phyloP scores from a whole-genome alignment of 1,140 invertebrate genomes.

The Magallana angulata region DNA sequence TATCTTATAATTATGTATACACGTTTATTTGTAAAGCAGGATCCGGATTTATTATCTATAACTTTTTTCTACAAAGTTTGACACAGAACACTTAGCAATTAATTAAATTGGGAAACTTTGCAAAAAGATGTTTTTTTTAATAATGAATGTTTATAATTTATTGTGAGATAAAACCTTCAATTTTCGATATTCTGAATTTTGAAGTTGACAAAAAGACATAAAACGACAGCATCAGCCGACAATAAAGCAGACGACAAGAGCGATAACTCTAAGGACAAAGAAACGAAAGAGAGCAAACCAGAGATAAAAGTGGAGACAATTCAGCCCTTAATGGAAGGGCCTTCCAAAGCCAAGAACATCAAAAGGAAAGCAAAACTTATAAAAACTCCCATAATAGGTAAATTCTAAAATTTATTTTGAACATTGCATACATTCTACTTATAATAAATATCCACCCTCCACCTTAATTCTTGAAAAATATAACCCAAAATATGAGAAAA shows the following conservation, averaged over 20 bases:
- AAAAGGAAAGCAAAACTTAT: constrained; percentile 48
- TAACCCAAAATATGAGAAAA: too few relatives aligned
- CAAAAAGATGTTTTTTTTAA: too few relatives aligned
- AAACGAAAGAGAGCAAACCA: neutral
- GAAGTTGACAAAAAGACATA: constrained; percentile 49
- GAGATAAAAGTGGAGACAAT: neutral
- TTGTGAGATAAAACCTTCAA: too few relatives aligned
- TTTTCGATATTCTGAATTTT: neutral
- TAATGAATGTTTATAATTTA: too few relatives aligned
- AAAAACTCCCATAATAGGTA: constrained; percentile 52
- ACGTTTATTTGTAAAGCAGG: too few relatives aligned
- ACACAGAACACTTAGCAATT: too few relatives aligned
- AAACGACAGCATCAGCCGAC: neutral
- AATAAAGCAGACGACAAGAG: constrained; percentile 37
- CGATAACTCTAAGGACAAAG: constrained; percentile 14
- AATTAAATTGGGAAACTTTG: too few relatives aligned
- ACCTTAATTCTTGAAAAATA: too few relatives aligned
- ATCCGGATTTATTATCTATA: too few relatives aligned
- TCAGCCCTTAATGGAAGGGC: neutral
- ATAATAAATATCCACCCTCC: too few relatives aligned
- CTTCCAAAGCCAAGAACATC: neutral
- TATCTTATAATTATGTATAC: too few relatives aligned
- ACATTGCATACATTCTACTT: neutral
- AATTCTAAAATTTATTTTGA: neutral
- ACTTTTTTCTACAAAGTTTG: too few relatives aligned